Percentiles rank a stretch among this genome's conserved stretches.
These are phyloP conservation scores for Anas flavirostris DNA, from an alignment of 2,797 vertebrate species.

Conservation along the genomic window DNA sequence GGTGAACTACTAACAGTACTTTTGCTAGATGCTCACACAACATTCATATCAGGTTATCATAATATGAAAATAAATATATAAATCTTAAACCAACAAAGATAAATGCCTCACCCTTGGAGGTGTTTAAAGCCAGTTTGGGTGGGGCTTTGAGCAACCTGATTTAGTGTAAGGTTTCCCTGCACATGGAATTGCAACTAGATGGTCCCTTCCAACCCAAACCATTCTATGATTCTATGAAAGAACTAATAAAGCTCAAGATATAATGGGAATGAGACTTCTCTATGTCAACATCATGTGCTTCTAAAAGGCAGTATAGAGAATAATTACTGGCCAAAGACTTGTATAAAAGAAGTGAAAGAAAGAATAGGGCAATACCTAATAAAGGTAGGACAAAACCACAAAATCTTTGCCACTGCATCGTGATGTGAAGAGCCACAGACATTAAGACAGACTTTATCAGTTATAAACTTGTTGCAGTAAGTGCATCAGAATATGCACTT, in stretches of 20 bases:
- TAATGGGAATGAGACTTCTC: not conserved
- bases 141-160: too few species aligned
- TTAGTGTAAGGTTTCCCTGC: too few species aligned
- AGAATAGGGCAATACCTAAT: not conserved
- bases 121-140: too few species aligned
- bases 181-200: too few species aligned
- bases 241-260: not conserved
- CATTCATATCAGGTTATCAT: not conserved
- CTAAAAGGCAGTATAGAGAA: not conserved
- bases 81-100: too few species aligned
- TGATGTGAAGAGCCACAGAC: not conserved
- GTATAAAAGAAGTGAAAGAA: not conserved
- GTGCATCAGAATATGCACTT: not conserved
- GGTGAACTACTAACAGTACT: not conserved
- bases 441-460: not conserved
- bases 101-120: too few species aligned
- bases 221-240: too few species aligned
- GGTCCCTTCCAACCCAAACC: too few species aligned
- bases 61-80: not conserved
- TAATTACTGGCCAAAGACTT: not conserved
- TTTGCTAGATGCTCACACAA: not conserved
- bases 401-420: not conserved
- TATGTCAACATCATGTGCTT: not conserved
- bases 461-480: not conserved
- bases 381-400: not conserved